Evolutionary conservation across 2,888 invertebrate genomes (phyloP), one percentile per base, ranked within the genome.

Genomic region (Carpatolechia fugitivella): DNA sequence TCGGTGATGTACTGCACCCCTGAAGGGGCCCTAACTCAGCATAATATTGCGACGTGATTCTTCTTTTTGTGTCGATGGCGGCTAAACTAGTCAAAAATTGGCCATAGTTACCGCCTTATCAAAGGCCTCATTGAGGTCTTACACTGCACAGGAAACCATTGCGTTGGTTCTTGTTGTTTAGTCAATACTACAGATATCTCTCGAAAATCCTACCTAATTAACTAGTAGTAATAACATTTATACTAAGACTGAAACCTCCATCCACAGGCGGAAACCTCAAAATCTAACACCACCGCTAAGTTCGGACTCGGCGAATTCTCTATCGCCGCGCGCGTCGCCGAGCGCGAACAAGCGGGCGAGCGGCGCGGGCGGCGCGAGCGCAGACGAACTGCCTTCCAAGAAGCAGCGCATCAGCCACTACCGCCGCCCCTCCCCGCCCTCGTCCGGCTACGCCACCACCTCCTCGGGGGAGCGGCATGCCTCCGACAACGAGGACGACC

Each of bases 221-320:
- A n/a, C n/a, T n/a, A n/a, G n/a, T n/a, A n/a, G n/a, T n/a, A n/a
- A n/a, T n/a, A n/a, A 3, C 10, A 5, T 33, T 8, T 33, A 4
- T 24, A 24, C 3, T 6, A 24, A 24, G 24, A 33, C 10, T 8
- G 33, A 6, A 6, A 5, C 1, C 11, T 16, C 18, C 10, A 8
- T 29, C 24, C n/a, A 5, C 82, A 95, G 96, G 82, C 95, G 96
- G 79, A 97, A 97, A 91, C 97, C 97, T 73, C 96, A 96, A 91
- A 97, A 97, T 87, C 91, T 97, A 72, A 97, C 97, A 59, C 97
- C 97, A 58, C 97, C 97, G 36, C 93, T 96, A 63, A 95, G 96
- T 77, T 96, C 96, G 70, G 97, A 97, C 76, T 95, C 95, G 35
- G 95, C 96, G 41, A 95, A 95, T 72, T 96, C 96, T 58, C 94